Conservation (phyloP, 2,113 vertebrate genomes). For the Crotalus tigris region DNA sequence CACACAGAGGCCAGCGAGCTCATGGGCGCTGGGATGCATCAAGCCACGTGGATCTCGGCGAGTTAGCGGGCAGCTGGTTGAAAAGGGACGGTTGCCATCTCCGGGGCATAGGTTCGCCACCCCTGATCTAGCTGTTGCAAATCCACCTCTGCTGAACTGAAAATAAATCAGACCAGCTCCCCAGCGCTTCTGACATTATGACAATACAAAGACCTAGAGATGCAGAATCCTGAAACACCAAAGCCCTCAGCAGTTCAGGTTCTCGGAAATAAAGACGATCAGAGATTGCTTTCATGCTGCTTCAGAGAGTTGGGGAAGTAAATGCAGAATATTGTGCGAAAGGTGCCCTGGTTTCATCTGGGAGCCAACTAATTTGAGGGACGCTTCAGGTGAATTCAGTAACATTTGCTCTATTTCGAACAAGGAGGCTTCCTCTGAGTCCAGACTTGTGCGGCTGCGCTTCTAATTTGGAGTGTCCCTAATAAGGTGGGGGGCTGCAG, state of each 20-base stretch:
- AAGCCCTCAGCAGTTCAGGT: background rate
- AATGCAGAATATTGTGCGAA: background rate
- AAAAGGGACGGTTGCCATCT: no score
- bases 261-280: background rate
- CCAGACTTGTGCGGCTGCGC: background rate
- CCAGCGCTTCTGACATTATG: background rate
- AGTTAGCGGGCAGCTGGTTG: no score
- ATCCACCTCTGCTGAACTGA: background rate
- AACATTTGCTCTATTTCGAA: background rate
- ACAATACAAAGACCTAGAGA: background rate
- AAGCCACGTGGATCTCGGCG: no score
- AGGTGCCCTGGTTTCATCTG: background rate
- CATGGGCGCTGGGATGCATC: no score
- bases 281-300: background rate
- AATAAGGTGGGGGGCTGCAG: background rate
- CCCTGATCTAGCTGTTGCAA: background rate
- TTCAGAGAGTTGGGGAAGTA: background rate
- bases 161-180: background rate
- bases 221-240: background rate
- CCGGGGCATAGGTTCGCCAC: no score
- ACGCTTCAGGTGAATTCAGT: no score
- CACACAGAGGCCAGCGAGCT: no score
- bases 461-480: background rate
- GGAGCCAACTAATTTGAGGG: background rate
- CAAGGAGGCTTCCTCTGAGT: background rate